Base-by-base conservation (phyloP, 2,888 invertebrate species). In the Lasioglossum figueresi region DNA sequence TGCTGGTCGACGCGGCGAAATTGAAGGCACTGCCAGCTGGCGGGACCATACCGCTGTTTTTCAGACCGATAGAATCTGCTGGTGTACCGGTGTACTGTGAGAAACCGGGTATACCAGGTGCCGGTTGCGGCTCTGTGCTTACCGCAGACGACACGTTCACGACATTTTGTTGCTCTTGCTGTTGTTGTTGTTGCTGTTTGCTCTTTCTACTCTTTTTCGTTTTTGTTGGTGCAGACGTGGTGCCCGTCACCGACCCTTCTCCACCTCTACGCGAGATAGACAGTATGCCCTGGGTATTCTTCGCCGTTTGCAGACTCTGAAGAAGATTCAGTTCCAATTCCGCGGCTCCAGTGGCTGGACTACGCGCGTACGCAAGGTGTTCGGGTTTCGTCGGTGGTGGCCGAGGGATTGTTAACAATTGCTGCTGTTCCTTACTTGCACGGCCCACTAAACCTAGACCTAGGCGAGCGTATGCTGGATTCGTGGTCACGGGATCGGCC, bases 21-120 rank as follows among this genome's bases (percentile, higher is more conserved):
- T 98, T 98, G 92, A 98, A 98, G 76, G 98, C 98, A 95, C 98
- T 98, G 43, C 97, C 97, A 16, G 94, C 92, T 16, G 94, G 91
- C 12, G 98, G 97, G 87, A 98, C 97, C 93, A 97, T 97, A 90
- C 96, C 96, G 6, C 96, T 95, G 75, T 97, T 96, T 91, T 97
- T 96, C 74, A 97, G 93, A 19, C 97, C 96, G 89, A 97, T 96
- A 87, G 96, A 90, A 81, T 94, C 94, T 31, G 89, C 88, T 4
- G 91, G 76, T 10, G 91, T 85, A 4, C 90, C 88, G 0, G 93
- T 82, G 75, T 94, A 94, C 82, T 94, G 94, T 0, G 94, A 86
- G 79, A 94, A 94, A 27, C 92, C 91, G 4, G 93, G 88, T 83
- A 94, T 91, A n/a, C 88, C 87, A 2, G 91, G 52, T 59, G 80